Base-by-base conservation (phyloP, 2,888 invertebrate genomes). In the Cordilura impudica region DNA sequence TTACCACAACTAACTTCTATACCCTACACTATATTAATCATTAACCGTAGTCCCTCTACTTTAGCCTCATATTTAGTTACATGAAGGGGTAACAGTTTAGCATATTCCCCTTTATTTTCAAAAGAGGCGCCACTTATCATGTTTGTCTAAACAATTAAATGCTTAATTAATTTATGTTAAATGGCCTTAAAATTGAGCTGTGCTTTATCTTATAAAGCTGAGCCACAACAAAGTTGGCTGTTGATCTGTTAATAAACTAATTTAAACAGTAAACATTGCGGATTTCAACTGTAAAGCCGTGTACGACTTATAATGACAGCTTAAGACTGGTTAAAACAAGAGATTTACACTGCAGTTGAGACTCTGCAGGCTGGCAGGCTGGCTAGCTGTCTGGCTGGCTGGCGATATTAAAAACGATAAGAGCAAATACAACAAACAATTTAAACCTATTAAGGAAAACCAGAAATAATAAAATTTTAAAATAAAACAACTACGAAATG, bases 121-220 rank as follows among this genome's bases (percentile, higher is more conserved):
- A 23, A 26, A 26, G 23, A 70, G 73, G 78, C 74, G 78, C 78
- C 74, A 70, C 66, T 78, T 71, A 74, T 70, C 74, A 31, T 66
- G 70, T 74, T 70, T 71, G 70, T 71, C 61, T 71, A 43, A 66
- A 51, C 70, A 61, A 79, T 74, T 74, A 79, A 74, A 74, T 66
- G 66, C 70, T 66, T 74, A 79, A 79, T 79, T 79, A 79, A 74
- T 79, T 79, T 61, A 49, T 61, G 66, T 71, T 79, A 73, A 78
- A 65, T 70, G 69, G 51, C 56, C 61, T 73, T 73, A 69, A 73
- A 72, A 73, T 67, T 72, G 43, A 65, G 63, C 53, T 58, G 35
- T 60, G 66, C 31, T 18, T 3, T 26, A 26, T 26, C 26, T 26
- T 26, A n/a, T 39, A n/a, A 39, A 39, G 35, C n/a, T 39, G n/a